A percentile compares a stretch with the other conserved stretches of the same genome.
phyloP scores from a whole-genome alignment of 2,113 vertebrate genomes.

The Gnathonemus longibarbis region DNA sequence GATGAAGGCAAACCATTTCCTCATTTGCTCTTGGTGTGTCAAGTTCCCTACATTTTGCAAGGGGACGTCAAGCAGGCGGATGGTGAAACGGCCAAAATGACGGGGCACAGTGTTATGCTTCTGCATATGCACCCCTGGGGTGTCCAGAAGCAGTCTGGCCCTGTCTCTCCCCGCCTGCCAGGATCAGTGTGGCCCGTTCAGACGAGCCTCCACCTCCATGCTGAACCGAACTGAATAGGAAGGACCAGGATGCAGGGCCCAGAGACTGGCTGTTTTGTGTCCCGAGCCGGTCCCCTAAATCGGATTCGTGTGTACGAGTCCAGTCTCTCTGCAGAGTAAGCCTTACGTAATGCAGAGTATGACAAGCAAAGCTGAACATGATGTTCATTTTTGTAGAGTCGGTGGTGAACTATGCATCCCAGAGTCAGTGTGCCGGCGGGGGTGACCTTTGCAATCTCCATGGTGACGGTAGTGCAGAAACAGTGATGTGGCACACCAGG shows the following conservation, averaged over 20 bases:
- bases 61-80: conserved; percentile 9
- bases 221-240: background rate
- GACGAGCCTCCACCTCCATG: background rate
- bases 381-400: background rate
- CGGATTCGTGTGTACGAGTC: background rate
- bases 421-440: background rate
- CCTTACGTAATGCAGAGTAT: background rate
- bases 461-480: background rate
- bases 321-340: background rate
- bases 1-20: background rate
- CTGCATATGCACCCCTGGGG: background rate
- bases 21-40: conserved; percentile 16
- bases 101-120: conserved; percentile 29
- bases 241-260: background rate
- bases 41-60: background rate
- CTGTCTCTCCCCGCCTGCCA: background rate
- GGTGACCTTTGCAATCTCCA: background rate
- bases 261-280: background rate
- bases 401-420: background rate
- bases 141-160: background rate
- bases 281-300: background rate
- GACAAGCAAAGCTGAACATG: background rate
- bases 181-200: background rate
- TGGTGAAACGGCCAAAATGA: conserved; percentile 19
- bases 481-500: conserved; percentile 29